These are phyloP conservation scores for Phoenicopterus ruber DNA, from an alignment of 2,113 vertebrate species.

Conservation along the genomic window DNA sequence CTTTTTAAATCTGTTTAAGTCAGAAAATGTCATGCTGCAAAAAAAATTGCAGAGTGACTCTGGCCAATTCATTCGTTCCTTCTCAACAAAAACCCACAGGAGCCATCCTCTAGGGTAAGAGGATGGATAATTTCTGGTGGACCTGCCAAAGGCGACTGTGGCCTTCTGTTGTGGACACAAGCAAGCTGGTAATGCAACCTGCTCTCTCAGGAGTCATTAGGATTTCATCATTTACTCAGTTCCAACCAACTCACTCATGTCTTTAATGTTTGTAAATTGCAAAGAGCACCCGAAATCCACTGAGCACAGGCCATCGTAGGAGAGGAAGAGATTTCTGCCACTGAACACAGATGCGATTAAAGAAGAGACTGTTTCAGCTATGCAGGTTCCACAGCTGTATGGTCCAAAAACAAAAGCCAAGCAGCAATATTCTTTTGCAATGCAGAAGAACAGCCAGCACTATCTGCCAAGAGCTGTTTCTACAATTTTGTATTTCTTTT, in stretches of 20 bases:
- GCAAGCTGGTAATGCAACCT: constrained; percentile 14
- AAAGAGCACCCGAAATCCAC: not conserved
- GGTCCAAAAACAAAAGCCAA: not conserved
- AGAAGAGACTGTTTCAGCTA: not conserved
- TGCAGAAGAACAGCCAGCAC: not conserved
- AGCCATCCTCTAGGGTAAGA: not conserved
- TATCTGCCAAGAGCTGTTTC: not conserved
- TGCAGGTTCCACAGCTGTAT: not conserved
- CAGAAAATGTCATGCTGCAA: not conserved
- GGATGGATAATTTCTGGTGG: not conserved
- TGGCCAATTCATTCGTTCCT: not conserved
- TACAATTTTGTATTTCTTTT: not conserved
- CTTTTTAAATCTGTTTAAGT: not conserved
- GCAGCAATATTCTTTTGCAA: not conserved
- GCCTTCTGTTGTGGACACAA: constrained; percentile 34
- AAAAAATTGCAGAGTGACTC: not conserved
- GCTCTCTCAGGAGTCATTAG: not conserved
- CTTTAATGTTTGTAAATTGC: no score
- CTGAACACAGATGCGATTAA: not conserved
- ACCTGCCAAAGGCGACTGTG: not conserved
- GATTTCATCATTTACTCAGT: not conserved
- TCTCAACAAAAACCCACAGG: not conserved
- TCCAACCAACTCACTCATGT: not conserved
- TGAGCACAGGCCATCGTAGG: not conserved
- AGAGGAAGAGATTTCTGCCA: not conserved